These are phyloP conservation scores for Aphelenchoides besseyi DNA, from an alignment of 1,140 invertebrate species.

Conservation along the genomic window DNA sequence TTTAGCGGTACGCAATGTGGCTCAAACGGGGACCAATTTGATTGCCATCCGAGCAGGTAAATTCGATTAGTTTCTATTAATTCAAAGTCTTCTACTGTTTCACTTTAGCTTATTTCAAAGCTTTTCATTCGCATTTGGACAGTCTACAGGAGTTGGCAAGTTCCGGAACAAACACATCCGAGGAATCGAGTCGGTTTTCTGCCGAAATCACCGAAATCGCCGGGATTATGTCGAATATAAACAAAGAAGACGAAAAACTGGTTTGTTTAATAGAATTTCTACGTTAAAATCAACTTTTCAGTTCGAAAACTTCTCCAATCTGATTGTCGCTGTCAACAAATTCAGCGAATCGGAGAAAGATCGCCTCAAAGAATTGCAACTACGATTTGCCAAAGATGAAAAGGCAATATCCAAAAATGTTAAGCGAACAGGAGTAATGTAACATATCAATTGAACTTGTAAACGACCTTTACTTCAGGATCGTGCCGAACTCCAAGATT, in stretches of 20 bases:
- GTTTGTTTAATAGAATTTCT: constrained; percentile 14
- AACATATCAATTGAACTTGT: neutral
- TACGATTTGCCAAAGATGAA: constrained; percentile 20
- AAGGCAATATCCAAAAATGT: constrained; percentile 18
- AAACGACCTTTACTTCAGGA: constrained; percentile 20
- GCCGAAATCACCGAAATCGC: constrained; percentile 16
- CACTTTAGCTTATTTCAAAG: constrained; percentile 26
- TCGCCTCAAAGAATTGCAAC: constrained; percentile 12
- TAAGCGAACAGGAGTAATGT: constrained; percentile 19
- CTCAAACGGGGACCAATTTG: constrained; percentile 4
- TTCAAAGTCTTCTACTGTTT: neutral
- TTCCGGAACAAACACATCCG: constrained; percentile 16
- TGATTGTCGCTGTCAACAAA: constrained; percentile 20
- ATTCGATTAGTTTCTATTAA: constrained; percentile 16
- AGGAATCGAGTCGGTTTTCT: constrained; percentile 12
- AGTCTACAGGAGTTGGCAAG: constrained; percentile 16
- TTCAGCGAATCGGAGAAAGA: constrained; percentile 31
- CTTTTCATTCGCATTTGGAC: constrained; percentile 12
- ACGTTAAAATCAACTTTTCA: constrained; percentile 18
- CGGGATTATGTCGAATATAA: constrained; percentile 8
- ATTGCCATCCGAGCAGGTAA: neutral
- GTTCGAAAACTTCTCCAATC: constrained; percentile 25
- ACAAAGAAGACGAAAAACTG: constrained; percentile 27
- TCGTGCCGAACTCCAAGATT: constrained; percentile 17
- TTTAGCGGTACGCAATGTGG: constrained; percentile 5